phyloP scores from a whole-genome alignment of 1,140 invertebrate species.

The Rhopalosiphum padi region DNA sequence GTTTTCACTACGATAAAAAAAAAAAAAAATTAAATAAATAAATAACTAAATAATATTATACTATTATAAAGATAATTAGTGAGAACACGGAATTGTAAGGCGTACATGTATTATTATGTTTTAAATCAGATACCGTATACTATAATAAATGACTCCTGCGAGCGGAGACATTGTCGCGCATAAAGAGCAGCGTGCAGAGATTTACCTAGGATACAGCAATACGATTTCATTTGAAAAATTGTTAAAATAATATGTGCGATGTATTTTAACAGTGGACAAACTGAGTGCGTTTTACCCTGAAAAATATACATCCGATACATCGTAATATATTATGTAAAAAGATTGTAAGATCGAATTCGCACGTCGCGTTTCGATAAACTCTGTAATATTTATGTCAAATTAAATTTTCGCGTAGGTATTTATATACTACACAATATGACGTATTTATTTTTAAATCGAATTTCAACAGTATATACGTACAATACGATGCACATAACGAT shows the following conservation, averaged over 20 bases:
- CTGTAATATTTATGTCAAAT: neutral
- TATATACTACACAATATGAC: neutral
- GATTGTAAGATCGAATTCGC: neutral
- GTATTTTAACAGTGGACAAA: neutral
- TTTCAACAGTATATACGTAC: neutral
- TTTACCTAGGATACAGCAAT: conserved; percentile 20
- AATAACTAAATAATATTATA: neutral
- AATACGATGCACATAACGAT: neutral
- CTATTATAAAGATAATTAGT: neutral
- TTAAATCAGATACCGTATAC: neutral
- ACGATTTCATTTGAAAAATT: neutral
- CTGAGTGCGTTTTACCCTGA: neutral
- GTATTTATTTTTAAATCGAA: neutral
- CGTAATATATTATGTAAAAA: neutral
- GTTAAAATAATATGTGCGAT: neutral
- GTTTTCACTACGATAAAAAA: neutral
- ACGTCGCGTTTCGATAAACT: neutral
- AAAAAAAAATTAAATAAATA: neutral
- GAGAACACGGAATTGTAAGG: neutral
- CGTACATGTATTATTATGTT: too few relatives aligned
- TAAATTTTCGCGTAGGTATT: neutral
- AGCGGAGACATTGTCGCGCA: neutral
- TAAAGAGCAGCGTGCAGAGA: conserved; percentile 53
- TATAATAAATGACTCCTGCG: neutral
- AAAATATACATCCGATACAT: neutral